A percentile compares a stretch with the other conserved stretches of the same genome.
phyloP scores from a whole-genome alignment of 2,797 vertebrate species.

The Eutrigla gurnardus region DNA sequence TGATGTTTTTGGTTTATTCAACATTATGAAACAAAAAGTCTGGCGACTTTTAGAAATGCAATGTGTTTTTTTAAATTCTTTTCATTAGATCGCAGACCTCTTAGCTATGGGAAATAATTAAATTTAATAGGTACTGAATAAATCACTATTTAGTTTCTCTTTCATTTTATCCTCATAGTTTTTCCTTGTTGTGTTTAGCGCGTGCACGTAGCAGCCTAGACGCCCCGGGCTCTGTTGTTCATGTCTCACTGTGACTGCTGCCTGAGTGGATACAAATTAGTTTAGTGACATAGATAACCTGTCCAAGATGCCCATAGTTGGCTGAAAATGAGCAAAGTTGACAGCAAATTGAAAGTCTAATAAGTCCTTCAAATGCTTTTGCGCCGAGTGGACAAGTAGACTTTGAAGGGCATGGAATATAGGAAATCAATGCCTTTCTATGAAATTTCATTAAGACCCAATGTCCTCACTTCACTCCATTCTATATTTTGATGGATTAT shows the following conservation, averaged over 20 bases:
- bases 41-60: neutral
- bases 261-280: conserved; percentile 94
- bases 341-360: conserved; percentile 96
- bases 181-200: conserved; percentile 40
- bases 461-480: conserved; percentile 89
- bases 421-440: conserved; percentile 95
- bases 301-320: conserved; percentile 90
- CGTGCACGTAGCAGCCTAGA: conserved; percentile 50
- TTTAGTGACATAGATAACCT: conserved; percentile 94
- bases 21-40: neutral
- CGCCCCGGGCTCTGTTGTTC: conserved; percentile 73
- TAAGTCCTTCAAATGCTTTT: conserved; percentile 96
- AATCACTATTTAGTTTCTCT: conserved; percentile 3
- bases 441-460: conserved; percentile 95
- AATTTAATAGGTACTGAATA: neutral
- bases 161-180: conserved; percentile 10
- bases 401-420: conserved; percentile 93
- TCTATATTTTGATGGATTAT: conserved; percentile 97
- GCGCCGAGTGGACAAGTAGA: conserved; percentile 87
- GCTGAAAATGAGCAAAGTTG: conserved; percentile 96
- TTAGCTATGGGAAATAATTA: neutral
- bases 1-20: conserved; percentile 9
- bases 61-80: neutral
- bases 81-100: neutral
- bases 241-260: conserved; percentile 90